These are phyloP conservation scores for Macroramphosus scolopax DNA, from an alignment of 2,797 vertebrate genomes.

Conservation along the genomic window DNA sequence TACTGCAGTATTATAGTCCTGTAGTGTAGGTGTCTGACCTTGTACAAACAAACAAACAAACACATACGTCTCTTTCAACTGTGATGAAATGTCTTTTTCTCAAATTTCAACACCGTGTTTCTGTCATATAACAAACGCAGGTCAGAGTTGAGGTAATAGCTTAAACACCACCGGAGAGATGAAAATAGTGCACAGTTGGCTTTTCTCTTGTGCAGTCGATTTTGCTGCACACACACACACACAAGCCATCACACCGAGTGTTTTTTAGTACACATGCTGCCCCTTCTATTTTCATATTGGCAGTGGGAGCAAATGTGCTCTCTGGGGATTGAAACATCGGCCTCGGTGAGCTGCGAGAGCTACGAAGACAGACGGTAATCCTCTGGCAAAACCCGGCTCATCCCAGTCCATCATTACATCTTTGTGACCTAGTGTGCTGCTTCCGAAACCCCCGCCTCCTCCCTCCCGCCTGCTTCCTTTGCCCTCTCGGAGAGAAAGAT, in stretches of 20 bases:
- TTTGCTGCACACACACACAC: constrained; percentile 4
- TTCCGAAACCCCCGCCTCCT: constrained; percentile 18
- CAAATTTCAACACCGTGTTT: not conserved
- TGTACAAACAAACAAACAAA: no score
- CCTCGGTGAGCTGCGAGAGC: constrained; percentile 44
- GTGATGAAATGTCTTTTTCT: constrained; percentile 8
- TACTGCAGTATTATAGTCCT: no score
- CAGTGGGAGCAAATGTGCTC: constrained; percentile 55
- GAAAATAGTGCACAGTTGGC: no score
- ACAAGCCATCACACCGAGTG: constrained; percentile 8
- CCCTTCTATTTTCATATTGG: constrained; percentile 43
- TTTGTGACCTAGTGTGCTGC: constrained; percentile 52
- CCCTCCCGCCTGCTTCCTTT: not conserved
- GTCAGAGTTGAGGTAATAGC: no score
- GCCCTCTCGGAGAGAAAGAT: constrained; percentile 31
- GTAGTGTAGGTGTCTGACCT: no score
- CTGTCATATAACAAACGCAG: no score
- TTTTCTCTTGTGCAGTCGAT: constrained; percentile 30
- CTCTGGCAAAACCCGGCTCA: constrained; percentile 67
- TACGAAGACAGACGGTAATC: constrained; percentile 65
- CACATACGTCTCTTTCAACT: no score
- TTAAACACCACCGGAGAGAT: no score
- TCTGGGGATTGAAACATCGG: constrained; percentile 56
- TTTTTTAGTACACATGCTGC: constrained; percentile 28
- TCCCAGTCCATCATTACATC: constrained; percentile 66